Percentiles rank a stretch among this genome's conserved stretches.
Conservation (phyloP, 2,113 vertebrate genomes). For the Callaeas wilsoni region DNA sequence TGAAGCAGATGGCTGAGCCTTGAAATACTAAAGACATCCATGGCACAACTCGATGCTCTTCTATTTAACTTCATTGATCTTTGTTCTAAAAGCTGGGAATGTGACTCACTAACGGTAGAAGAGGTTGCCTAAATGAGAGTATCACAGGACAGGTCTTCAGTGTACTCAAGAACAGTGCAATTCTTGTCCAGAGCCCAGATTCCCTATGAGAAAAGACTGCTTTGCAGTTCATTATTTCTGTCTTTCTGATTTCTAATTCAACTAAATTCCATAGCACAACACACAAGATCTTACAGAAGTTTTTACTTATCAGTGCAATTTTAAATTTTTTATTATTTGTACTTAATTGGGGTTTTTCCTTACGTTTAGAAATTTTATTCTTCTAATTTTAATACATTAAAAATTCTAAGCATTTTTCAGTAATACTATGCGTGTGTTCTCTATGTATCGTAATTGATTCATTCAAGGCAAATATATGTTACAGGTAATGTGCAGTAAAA, state of each 20-base stretch:
- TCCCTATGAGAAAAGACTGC: background rate
- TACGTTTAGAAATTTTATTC: background rate
- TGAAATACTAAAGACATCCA: background rate
- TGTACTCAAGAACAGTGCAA: background rate
- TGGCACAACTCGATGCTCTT: background rate
- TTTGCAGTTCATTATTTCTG: background rate
- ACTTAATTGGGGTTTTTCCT: background rate
- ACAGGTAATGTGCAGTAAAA: conserved; percentile 2
- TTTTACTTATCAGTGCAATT: background rate
- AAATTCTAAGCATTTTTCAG: background rate
- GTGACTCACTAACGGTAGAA: background rate
- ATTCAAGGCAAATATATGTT: background rate
- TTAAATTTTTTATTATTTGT: background rate
- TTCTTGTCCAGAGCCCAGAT: background rate
- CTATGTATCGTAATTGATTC: background rate
- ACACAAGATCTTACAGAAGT: background rate
- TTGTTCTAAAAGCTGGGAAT: background rate
- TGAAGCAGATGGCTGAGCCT: background rate
- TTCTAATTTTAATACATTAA: background rate
- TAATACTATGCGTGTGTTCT: background rate
- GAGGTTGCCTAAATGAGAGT: background rate
- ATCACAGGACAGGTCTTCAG: background rate
- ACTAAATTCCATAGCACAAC: background rate
- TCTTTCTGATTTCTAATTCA: background rate
- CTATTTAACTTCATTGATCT: background rate